These are phyloP conservation scores for Herpailurus yagouaroundi DNA, from an alignment of 2,113 vertebrate genomes.

Conservation along the genomic window DNA sequence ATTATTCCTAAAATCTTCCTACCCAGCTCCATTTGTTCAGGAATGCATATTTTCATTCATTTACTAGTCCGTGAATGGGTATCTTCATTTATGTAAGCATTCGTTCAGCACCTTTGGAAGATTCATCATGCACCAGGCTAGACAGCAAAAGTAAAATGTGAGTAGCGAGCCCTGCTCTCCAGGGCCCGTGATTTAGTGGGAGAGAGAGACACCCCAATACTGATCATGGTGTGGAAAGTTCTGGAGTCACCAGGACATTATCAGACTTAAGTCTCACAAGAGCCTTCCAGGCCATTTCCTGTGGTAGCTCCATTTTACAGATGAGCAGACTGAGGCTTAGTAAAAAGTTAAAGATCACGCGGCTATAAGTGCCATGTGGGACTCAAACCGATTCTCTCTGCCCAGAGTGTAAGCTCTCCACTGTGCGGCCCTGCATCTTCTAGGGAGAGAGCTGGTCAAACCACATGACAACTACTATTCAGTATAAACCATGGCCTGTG, in stretches of 20 bases:
- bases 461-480: accelerated
- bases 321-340: not conserved
- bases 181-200: too few species aligned
- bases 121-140: not conserved
- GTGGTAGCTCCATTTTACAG: not conserved
- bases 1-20: not conserved
- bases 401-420: not conserved
- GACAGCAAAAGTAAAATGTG: not conserved
- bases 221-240: not conserved
- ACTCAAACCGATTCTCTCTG: not conserved
- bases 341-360: accelerated
- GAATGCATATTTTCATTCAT: not conserved
- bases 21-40: too few species aligned
- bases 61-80: not conserved
- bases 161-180: not conserved
- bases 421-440: not conserved
- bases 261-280: not conserved
- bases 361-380: not conserved
- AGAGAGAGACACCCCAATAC: not conserved
- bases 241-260: not conserved
- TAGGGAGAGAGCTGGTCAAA: not conserved
- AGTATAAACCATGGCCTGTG: accelerated
- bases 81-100: not conserved
- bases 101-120: not conserved
- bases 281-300: accelerated